A percentile compares a stretch with the other conserved stretches of the same genome.
Evolutionary conservation across 2,797 vertebrate species (phyloP).

Genomic region (Australoheros facetus): DNA sequence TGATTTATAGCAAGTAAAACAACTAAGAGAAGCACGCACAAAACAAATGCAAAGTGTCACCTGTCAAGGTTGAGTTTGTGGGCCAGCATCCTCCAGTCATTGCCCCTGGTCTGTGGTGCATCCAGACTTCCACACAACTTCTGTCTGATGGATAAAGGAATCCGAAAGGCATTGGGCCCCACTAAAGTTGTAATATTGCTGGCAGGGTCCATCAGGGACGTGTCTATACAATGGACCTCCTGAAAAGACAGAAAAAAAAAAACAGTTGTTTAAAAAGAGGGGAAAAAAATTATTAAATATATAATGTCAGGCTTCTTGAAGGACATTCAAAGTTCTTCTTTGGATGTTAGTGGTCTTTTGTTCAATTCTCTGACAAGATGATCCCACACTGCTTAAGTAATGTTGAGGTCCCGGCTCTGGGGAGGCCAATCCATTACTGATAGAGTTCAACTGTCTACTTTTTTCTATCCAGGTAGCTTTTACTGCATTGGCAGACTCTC

Average conservation of each 20-base stretch:
- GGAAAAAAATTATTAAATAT: too few relatives aligned
- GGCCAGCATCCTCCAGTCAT: slow-evolving; percentile 97
- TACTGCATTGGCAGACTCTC: neutral
- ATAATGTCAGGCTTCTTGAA: neutral
- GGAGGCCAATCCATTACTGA: neutral
- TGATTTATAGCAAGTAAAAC: slow-evolving; percentile 8
- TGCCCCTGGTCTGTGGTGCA: slow-evolving; percentile 93
- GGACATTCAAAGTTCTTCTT: neutral
- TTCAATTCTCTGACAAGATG: neutral
- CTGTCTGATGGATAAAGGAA: slow-evolving; percentile 94
- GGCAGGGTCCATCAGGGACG: slow-evolving; percentile 90
- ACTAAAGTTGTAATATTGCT: slow-evolving; percentile 90
- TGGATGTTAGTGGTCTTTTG: neutral
- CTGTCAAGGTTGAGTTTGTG: slow-evolving; percentile 97
- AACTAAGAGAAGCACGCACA: neutral
- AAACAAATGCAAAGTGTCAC: slow-evolving; percentile 67
- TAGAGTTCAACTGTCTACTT: neutral
- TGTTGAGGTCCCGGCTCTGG: neutral
- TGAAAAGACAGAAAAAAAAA: slow-evolving; percentile 61
- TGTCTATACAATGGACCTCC: slow-evolving; percentile 91
- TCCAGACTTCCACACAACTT: slow-evolving; percentile 97
- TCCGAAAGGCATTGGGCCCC: slow-evolving; percentile 94
- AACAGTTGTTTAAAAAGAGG: neutral
- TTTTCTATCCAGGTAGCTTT: neutral
- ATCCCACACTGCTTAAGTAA: neutral